Percentiles rank a stretch among this genome's conserved stretches.
phyloP scores from a whole-genome alignment of 2,113 vertebrate species.

The Syngnathoides biaculeatus region DNA sequence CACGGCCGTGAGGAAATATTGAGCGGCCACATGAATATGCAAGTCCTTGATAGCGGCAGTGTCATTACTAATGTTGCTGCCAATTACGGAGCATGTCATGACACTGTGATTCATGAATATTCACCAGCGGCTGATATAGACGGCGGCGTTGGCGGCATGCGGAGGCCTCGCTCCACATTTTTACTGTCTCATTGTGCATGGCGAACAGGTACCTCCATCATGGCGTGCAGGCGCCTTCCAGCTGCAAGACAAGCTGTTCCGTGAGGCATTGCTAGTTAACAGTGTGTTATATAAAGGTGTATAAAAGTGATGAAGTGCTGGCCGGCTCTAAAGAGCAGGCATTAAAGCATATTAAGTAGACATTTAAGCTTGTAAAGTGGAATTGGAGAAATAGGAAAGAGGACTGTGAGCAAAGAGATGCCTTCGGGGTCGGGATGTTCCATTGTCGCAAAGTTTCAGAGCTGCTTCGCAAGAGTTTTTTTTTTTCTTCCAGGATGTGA shows the following conservation, averaged over 20 bases:
- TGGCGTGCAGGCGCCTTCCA: constrained; percentile 69
- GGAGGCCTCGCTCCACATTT: constrained; percentile 69
- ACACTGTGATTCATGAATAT: constrained; percentile 81
- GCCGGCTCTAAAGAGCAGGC: constrained; percentile 75
- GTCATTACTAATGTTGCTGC: constrained; percentile 82
- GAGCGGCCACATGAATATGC: constrained; percentile 78
- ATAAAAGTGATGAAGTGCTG: constrained; percentile 80
- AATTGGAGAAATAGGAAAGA: constrained; percentile 74
- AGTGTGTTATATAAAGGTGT: constrained; percentile 83
- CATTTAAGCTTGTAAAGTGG: constrained; percentile 79
- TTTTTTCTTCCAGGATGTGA: background rate
- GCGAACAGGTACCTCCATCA: constrained; percentile 79
- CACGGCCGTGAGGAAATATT: constrained; percentile 69
- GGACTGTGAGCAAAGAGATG: constrained; percentile 69
- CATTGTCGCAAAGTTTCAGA: constrained; percentile 58
- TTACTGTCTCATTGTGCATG: constrained; percentile 79
- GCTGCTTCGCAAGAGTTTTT: background rate
- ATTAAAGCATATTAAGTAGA: constrained; percentile 85
- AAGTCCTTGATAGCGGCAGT: constrained; percentile 75
- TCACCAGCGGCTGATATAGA: constrained; percentile 76
- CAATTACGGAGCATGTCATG: constrained; percentile 83
- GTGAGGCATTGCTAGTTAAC: constrained; percentile 80
- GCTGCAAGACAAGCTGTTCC: constrained; percentile 77
- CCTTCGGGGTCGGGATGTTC: constrained; percentile 67
- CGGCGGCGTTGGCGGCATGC: constrained; percentile 52